Base-by-base conservation (phyloP, 2,888 invertebrate species). In the Dichetophora obliterata region DNA sequence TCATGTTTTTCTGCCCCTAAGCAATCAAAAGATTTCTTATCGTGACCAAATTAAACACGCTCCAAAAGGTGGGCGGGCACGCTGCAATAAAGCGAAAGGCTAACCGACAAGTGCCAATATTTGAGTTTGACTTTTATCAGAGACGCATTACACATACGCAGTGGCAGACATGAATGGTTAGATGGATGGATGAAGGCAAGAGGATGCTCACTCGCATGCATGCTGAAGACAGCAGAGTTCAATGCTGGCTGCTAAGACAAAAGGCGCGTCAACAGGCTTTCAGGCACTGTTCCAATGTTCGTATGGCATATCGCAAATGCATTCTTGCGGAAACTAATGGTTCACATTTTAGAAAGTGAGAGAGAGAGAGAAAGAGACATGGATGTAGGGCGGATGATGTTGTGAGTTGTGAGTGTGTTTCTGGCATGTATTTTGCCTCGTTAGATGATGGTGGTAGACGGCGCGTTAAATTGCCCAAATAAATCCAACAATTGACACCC, bases 51-150 rank as follows among this genome's bases (percentile, higher is more conserved):
- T 70, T 70, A 54, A 70, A 70, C 70, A 43, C 72, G 48, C 27
- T 61, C 31, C 59, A 48, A 27, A 48, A 61, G n/a, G 72, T 73
- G 72, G 72, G 61, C 61, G 61, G 61, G 52, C 43, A 31, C 31
- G 31, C 63, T n/a, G 5, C 63, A 61, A 57, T n/a, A 70, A 70
- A 52, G 70, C 72, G 72, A 72, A 61, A 59, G 59, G 59, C 37
- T 48, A 61, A 63, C 72, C 72, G 31, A 73, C 61, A 61, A 48
- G 72, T 73, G 72, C 72, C 61, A 73, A 73, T 73, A 63, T 73
- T 73, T 73, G 48, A 59, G 61, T 61, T 73, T 19, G 48, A 34
- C 52, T 70, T 54, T 70, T 54, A 70, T 70, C 54, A n/a, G 52
- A 31, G 14, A 52, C 8, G 16, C 11, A 52, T 69, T 52, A 27